phyloP scores from a whole-genome alignment of 2,888 invertebrate species.

The Serrognathus titanus region DNA sequence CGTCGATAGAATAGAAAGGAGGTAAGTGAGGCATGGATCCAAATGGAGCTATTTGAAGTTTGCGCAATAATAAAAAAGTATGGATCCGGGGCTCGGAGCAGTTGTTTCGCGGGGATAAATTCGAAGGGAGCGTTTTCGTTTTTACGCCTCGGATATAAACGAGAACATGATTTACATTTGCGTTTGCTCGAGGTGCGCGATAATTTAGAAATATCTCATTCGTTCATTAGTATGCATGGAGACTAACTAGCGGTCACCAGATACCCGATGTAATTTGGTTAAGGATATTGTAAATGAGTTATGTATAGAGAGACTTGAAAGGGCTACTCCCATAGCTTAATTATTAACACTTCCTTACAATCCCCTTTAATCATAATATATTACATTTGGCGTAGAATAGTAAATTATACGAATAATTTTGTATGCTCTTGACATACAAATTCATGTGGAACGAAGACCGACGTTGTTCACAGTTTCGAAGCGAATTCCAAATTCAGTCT shows the following conservation, averaged over 20 bases:
- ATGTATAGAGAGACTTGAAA: background rate
- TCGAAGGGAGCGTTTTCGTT: no score
- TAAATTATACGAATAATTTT: no score
- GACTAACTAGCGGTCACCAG: slow-evolving; percentile 14
- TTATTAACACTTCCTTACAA: background rate
- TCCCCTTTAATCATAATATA: background rate
- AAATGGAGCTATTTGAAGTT: no score
- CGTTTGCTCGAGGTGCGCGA: background rate
- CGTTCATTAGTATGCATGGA: slow-evolving; percentile 13
- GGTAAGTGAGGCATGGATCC: no score
- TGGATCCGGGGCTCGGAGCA: no score
- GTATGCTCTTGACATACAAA: no score
- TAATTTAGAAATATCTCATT: slow-evolving; percentile 1
- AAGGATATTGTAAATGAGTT: slow-evolving; percentile 15
- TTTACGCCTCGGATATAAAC: background rate
- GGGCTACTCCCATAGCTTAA: background rate
- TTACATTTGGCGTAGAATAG: background rate
- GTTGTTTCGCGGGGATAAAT: no score
- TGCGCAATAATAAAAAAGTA: no score
- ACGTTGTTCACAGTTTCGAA: no score
- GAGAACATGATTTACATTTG: background rate
- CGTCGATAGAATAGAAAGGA: slow-evolving; percentile 40
- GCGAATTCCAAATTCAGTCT: no score
- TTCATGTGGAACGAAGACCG: no score
- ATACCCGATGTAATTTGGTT: slow-evolving; percentile 11